Evolutionary conservation across 2,113 vertebrate genomes (phyloP).

Genomic region (Syngnathus floridae): DNA sequence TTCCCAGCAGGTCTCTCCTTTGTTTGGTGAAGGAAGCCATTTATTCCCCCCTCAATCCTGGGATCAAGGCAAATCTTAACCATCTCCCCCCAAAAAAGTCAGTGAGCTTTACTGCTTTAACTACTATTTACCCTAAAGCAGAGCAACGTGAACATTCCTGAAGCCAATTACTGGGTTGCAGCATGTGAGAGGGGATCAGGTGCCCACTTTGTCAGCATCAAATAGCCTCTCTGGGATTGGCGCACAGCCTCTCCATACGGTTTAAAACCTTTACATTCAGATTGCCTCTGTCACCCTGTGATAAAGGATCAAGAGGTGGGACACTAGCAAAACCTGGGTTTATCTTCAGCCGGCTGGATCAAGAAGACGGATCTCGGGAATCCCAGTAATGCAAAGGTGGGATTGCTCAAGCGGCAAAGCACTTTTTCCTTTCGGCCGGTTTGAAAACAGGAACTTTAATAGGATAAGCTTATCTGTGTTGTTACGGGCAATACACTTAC

Average conservation of each 20-base stretch:
- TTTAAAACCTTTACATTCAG: slow-evolving; percentile 51
- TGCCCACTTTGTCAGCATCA: slow-evolving; percentile 51
- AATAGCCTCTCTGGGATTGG: slow-evolving; percentile 43
- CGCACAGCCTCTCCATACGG: slow-evolving; percentile 32
- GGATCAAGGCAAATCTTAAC: slow-evolving; percentile 45
- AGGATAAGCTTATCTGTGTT: slow-evolving; percentile 19
- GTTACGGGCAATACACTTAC: not conserved
- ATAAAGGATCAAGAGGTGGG: slow-evolving; percentile 63
- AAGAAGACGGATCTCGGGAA: slow-evolving; percentile 37
- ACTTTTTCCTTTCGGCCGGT: slow-evolving; percentile 26
- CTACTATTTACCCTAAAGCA: slow-evolving; percentile 29
- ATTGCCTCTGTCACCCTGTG: slow-evolving; percentile 43
- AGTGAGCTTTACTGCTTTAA: slow-evolving; percentile 30
- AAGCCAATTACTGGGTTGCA: slow-evolving; percentile 50
- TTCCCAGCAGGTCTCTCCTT: slow-evolving; percentile 47
- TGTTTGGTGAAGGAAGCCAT: slow-evolving; percentile 54
- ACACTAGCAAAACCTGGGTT: slow-evolving; percentile 49
- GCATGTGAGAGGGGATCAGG: slow-evolving; percentile 58
- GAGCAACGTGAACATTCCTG: slow-evolving; percentile 50
- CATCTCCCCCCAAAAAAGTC: slow-evolving; percentile 20
- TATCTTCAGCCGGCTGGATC: slow-evolving; percentile 41
- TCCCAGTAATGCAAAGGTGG: slow-evolving; percentile 20
- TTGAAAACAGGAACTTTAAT: slow-evolving; percentile 7
- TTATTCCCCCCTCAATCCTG: slow-evolving; percentile 36
- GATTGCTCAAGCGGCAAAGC: slow-evolving; percentile 40